These are phyloP conservation scores for Chlorocebus sabaeus DNA, from an alignment of 2,113 vertebrate genomes.

Conservation along the genomic window DNA sequence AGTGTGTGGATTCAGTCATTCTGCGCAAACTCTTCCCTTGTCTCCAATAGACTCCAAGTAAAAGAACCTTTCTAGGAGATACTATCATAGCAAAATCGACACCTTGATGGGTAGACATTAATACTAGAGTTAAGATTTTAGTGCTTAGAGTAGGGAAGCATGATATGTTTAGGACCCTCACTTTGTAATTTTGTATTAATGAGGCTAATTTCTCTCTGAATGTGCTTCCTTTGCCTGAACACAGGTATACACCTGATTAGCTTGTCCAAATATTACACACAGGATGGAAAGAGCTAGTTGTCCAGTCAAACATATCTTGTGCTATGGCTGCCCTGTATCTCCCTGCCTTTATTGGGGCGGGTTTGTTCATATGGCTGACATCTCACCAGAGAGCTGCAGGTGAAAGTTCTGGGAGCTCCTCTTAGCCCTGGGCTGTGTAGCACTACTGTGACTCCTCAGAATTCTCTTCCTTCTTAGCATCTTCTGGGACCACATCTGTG, in stretches of 20 bases:
- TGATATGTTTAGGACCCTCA: neutral
- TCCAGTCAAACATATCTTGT: neutral
- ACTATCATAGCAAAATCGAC: neutral
- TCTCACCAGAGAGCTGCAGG: neutral
- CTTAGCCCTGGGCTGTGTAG: neutral
- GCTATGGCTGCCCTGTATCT: neutral
- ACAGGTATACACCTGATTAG: neutral
- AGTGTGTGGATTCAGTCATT: neutral
- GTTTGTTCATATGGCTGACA: neutral
- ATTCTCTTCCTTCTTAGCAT: neutral
- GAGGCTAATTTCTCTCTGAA: neutral
- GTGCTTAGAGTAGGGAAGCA: too few relatives aligned
- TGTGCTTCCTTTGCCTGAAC: neutral
- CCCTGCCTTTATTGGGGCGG: neutral
- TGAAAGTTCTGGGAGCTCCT: neutral
- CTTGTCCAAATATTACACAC: too few relatives aligned
- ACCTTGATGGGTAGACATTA: too few relatives aligned
- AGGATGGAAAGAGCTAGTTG: neutral
- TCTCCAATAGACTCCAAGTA: neutral
- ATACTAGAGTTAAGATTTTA: neutral
- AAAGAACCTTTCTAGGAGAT: neutral
- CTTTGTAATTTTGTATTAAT: neutral
- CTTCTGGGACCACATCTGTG: neutral
- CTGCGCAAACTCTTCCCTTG: neutral
- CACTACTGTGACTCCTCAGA: neutral